Base-by-base conservation (phyloP, 2,797 vertebrate genomes). In the Eulemur coronatus region DNA sequence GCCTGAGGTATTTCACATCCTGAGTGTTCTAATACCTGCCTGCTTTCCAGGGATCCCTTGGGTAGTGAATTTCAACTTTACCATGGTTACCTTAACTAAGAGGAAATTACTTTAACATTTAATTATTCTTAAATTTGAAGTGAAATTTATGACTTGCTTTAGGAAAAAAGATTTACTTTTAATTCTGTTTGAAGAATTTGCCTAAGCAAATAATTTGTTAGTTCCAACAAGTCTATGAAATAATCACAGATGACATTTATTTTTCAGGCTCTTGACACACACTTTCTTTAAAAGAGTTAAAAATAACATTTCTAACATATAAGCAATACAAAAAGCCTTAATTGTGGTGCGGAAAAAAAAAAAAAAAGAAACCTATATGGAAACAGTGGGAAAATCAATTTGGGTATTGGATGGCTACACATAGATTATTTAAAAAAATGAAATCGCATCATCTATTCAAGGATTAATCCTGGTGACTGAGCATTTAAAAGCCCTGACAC, bases 101-200 rank as follows among this genome's bases (percentile, higher is more conserved):
- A 69, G 76, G 75, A 84, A 73, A 94, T 63, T 14, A 26, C 46
- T 73, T 94, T 24, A 59, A 57, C 72, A 22, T 41, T 73, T 65
- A 90, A 76, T 57, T 81, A 79, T 91, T 88, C 78, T 78, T 92
- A 70, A 88, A 91, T 88, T 88, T 72, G 46, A 78, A 69, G 30
- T 94, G 55, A 82, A 86, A 59, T 89, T 10, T 85, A 94, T 70
- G 24, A 46, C 8, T 72, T 79, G 18, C 30, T 93, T 92, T 89
- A 85, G 50, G 57, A 38, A 50, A 91, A 30, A 89, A 22, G n/a
- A 57, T 48, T 86, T 78, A 33, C 13, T 93, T 91, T 55, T 41
- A n/a, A 57, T n/a, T 22, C 26, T 55, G 81, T n/a, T 55, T 80
- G 52, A 80, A 73, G 24, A 82, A 76, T 61, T 63, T 57, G 48